Evolutionary conservation across 2,797 vertebrate genomes (phyloP).

Genomic region (Paramormyrops hopkinsi): DNA sequence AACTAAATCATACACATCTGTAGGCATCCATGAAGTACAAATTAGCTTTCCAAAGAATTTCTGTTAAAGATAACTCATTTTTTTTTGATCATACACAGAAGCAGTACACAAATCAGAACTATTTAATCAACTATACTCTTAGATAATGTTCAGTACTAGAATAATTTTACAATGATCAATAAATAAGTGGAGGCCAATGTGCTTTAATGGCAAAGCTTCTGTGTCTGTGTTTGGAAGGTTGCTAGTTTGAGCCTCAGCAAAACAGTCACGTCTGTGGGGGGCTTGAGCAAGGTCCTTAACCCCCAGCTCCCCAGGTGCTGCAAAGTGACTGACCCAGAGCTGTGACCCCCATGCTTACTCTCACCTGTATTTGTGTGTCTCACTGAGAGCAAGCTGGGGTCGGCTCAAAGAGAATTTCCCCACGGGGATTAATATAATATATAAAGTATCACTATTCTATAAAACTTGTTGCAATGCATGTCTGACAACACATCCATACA

Average conservation of each 20-base stretch:
- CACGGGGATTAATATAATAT: not conserved
- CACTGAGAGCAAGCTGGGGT: not conserved
- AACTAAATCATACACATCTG: not conserved
- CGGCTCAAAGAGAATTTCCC: not conserved
- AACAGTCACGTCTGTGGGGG: not conserved
- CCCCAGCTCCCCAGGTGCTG: not conserved
- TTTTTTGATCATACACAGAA: not conserved
- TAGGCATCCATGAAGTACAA: not conserved
- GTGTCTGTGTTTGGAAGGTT: not conserved
- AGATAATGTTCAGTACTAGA: not conserved
- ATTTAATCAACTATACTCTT: not conserved
- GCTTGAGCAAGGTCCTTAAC: not conserved
- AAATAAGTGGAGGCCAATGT: not conserved
- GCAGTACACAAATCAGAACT: not conserved
- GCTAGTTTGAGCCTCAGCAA: not conserved
- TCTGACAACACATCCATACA: not conserved
- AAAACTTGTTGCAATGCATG: not conserved
- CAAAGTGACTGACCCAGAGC: not conserved
- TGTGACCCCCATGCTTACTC: not conserved
- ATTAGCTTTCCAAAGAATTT: not conserved
- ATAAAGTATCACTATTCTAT: not conserved
- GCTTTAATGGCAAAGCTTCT: not conserved
- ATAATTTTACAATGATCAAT: not conserved
- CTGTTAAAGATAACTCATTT: not conserved
- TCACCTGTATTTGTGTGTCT: not conserved